These are phyloP conservation scores for Lasioglossum morio DNA, from an alignment of 2,888 invertebrate species.

Conservation along the genomic window DNA sequence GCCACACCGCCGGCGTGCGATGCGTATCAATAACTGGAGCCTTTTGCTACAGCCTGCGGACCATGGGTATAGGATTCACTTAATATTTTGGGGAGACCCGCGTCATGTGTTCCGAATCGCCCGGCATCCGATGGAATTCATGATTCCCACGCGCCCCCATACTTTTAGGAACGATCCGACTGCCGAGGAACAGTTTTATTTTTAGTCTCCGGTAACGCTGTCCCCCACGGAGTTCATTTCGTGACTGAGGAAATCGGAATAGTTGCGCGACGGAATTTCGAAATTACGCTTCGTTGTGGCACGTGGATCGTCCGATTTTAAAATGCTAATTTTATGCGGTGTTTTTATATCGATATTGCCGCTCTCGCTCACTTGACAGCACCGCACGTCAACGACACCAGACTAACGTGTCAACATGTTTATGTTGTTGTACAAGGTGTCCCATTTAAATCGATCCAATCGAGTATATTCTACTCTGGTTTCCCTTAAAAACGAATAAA, in stretches of 20 bases:
- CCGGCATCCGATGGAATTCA: neutral
- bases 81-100: neutral
- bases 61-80: neutral
- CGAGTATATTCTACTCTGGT: conserved; percentile 75
- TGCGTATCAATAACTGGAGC: neutral
- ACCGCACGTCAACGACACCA: too few species aligned
- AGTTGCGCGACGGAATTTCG: too few species aligned
- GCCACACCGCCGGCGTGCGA: conserved; percentile 4
- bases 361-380: too few species aligned
- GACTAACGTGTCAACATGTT: too few species aligned
- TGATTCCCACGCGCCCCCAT: neutral
- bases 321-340: neutral
- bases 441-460: too few species aligned
- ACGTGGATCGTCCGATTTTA: neutral
- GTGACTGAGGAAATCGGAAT: neutral
- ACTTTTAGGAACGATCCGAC: neutral
- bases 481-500: conserved; percentile 84
- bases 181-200: neutral
- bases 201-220: neutral
- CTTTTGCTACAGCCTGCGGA: neutral
- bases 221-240: neutral
- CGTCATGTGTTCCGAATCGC: neutral
- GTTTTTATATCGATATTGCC: neutral
- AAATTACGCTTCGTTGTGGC: neutral
- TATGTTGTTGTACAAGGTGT: too few species aligned